A percentile compares a stretch with the other conserved stretches of the same genome.
phyloP scores from a whole-genome alignment of 2,888 invertebrate species.

The Brachynemurus nebulosus region DNA sequence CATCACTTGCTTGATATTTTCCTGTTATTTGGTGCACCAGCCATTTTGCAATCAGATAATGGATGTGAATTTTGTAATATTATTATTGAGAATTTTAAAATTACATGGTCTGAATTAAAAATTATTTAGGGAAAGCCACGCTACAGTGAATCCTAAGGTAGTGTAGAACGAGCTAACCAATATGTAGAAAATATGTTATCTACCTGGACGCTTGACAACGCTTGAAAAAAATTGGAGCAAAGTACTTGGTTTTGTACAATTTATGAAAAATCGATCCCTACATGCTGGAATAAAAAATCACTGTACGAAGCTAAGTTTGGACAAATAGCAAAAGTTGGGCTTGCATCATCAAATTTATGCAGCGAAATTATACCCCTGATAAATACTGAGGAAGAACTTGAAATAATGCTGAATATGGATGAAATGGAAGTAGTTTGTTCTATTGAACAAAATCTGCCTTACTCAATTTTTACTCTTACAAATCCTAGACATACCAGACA shows the following conservation, averaged over 20 bases:
- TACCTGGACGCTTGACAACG: not conserved
- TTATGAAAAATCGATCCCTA: no score
- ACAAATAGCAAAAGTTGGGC: no score
- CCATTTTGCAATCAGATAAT: no score
- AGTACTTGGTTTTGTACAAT: slow-evolving; percentile 19
- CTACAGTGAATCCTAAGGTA: slow-evolving; percentile 17
- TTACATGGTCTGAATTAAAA: slow-evolving; percentile 20
- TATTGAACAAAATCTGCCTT: no score
- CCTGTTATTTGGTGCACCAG: slow-evolving; percentile 24
- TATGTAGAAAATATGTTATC: slow-evolving; percentile 21
- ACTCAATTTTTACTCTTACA: no score
- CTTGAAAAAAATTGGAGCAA: slow-evolving; percentile 18
- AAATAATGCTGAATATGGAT: no score
- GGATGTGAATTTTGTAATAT: slow-evolving; percentile 22
- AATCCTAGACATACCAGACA: no score
- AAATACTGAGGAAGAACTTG: not conserved
- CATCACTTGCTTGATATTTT: slow-evolving; percentile 26
- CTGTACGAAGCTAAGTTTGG: slow-evolving; percentile 20
- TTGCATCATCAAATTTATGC: not conserved
- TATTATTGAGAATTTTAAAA: no score
- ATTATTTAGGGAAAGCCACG: slow-evolving; percentile 20
- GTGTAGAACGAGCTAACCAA: no score
- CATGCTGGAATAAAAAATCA: slow-evolving; percentile 18
- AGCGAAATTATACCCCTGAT: not conserved
- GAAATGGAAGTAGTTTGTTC: no score